Base-by-base conservation (phyloP, 2,888 invertebrate species). In the Hydraecia micacea region DNA sequence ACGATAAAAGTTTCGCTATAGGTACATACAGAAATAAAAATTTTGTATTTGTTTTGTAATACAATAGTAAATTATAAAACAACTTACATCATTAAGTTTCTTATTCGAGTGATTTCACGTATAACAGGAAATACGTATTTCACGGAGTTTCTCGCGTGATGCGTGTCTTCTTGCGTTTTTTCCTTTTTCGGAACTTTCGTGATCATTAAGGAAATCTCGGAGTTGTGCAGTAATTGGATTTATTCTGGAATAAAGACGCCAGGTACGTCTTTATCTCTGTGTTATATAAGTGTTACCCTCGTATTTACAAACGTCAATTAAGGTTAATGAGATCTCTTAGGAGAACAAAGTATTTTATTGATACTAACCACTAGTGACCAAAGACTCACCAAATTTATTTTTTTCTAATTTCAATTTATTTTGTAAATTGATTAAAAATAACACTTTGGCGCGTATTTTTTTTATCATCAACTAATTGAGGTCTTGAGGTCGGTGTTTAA, bases 161-260 rank as follows among this genome's bases (percentile, higher is more conserved):
- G 52, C 66, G 75, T 69, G 60, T 73, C 62, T 63, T 75, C 36
- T 28, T 39, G 7, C 7, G 28, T 46, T 67, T 62, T 77, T 74
- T 65, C 46, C 52, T 70, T 60, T 65, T 63, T 36, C n/a, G 18
- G 6, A 79, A 82, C 70, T 78, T 86, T 86, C 9, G 25, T 65
- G 67, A 86, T 83, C 52, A 78, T 82, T 75, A 86, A 63, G 73
- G 36, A 82, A 86, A 75, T 77, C 62, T 67, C 52, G 18, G 62
- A 86, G 72, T 71, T 75, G 13, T 62, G 28, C 42, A 62, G 74
- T 85, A 75, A 81, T 81, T 84, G 69, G 77, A 77, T 81, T 74
- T 77, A 72, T 74, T 72, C 5, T n/a, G 15, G 49, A 63, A 39
- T 7, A 15, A 55, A 58, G 21, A 46, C 8, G 42, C 32, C 46